Evolutionary conservation across 2,797 vertebrate species (phyloP).

Genomic region (Spinibarbus caldwelli): DNA sequence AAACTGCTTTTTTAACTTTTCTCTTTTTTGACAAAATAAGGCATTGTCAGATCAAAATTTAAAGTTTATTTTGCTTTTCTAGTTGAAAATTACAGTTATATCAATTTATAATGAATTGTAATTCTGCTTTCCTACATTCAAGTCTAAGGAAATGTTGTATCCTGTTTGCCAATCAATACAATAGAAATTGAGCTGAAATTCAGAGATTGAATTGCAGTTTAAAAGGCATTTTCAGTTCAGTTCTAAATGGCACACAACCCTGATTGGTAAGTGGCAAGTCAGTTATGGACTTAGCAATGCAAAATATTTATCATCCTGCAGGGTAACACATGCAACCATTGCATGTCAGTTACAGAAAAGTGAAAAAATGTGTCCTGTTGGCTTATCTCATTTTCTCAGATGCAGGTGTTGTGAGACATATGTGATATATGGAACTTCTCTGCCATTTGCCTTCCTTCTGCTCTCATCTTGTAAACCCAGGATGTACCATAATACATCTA

Average conservation of each 20-base stretch:
- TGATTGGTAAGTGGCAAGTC: too few relatives aligned
- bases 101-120: background rate
- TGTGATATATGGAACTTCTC: conserved; percentile 18
- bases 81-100: background rate
- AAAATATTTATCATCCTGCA: background rate
- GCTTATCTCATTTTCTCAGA: background rate
- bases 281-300: background rate
- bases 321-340: background rate
- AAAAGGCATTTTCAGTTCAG: background rate
- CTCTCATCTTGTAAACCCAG: background rate
- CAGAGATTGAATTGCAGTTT: background rate
- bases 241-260: background rate
- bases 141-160: background rate
- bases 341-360: background rate
- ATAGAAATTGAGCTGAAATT: background rate
- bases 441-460: background rate
- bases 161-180: background rate
- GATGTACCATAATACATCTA: conserved; percentile 1
- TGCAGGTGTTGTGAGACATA: conserved; percentile 14
- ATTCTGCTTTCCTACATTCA: background rate
- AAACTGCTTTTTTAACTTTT: too few relatives aligned
- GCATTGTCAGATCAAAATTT: background rate
- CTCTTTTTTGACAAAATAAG: background rate
- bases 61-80: background rate
- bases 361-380: background rate